Percentiles rank a stretch among this genome's conserved stretches.
These are phyloP conservation scores for Scolopax mira DNA, from an alignment of 2,113 vertebrate genomes.

Conservation along the genomic window DNA sequence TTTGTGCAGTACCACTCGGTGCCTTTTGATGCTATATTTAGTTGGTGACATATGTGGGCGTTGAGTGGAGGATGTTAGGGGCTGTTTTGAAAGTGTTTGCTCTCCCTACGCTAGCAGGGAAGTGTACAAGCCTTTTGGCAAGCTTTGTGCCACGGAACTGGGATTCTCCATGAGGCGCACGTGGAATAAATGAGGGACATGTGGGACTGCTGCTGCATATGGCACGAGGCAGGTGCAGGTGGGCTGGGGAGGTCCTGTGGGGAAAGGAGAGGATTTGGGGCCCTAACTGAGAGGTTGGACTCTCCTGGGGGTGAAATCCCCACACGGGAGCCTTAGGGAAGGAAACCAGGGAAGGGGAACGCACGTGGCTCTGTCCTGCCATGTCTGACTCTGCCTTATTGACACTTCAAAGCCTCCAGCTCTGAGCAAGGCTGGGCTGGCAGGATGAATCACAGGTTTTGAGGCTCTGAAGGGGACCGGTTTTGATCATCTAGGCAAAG, in stretches of 20 bases:
- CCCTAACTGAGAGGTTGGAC: background rate
- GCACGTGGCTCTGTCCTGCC: background rate
- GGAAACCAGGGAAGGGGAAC: background rate
- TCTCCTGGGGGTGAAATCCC: background rate
- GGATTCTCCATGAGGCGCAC: background rate
- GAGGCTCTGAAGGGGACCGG: background rate
- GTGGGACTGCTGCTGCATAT: background rate
- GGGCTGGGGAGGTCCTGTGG: background rate
- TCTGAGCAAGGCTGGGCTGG: background rate
- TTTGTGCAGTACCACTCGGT: background rate
- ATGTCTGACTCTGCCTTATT: background rate
- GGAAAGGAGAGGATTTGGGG: background rate
- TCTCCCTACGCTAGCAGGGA: background rate
- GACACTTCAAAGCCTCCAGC: constrained; percentile 36
- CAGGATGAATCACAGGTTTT: constrained; percentile 6
- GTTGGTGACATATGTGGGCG: background rate
- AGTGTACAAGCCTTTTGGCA: constrained; percentile 6
- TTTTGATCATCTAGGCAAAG: constrained; percentile 38
- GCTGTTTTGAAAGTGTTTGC: background rate
- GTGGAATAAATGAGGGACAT: background rate
- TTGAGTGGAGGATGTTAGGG: constrained; percentile 14
- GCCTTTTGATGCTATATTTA: constrained; percentile 40
- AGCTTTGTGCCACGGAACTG: background rate
- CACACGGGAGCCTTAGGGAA: rapidly evolving
- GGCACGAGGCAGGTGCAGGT: background rate